A percentile compares a stretch with the other conserved stretches of the same genome.
phyloP scores from a whole-genome alignment of 1,140 invertebrate species.

The Pseudachorutes palmiensis region DNA sequence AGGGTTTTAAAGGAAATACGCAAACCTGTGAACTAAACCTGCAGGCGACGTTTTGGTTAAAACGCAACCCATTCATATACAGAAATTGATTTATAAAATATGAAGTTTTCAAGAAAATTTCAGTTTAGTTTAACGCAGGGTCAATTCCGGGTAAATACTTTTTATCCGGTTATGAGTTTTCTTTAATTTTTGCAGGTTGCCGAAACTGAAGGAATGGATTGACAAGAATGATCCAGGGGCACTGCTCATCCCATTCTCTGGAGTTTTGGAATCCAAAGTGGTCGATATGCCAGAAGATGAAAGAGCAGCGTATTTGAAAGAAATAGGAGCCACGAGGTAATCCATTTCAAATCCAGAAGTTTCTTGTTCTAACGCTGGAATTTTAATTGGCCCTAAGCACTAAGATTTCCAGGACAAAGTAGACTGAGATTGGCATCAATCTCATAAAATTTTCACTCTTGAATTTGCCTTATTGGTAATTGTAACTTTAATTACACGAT shows the following conservation, averaged over 20 bases:
- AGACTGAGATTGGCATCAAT: not conserved
- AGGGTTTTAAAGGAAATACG: too few species aligned
- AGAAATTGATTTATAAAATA: too few species aligned
- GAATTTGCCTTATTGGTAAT: conserved; percentile 1
- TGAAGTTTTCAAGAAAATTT: too few species aligned
- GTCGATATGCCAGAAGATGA: conserved; percentile 77
- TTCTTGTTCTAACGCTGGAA: not conserved
- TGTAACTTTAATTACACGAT: conserved; percentile 12
- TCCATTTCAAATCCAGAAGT: not conserved
- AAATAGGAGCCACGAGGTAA: conserved; percentile 69
- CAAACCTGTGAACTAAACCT: too few species aligned
- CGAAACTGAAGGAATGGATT: conserved; percentile 98
- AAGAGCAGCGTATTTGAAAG: conserved; percentile 65
- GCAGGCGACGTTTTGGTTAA: too few species aligned
- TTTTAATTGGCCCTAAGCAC: not conserved
- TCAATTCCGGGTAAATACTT: too few species aligned
- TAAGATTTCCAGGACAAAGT: not conserved
- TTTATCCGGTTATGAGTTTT: too few species aligned
- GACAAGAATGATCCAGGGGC: conserved; percentile 94
- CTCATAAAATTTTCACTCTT: not conserved
- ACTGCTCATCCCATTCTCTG: conserved; percentile 89
- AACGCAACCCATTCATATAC: too few species aligned
- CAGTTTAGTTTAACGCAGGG: too few species aligned
- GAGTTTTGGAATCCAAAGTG: conserved; percentile 77
- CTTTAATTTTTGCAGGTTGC: conserved; percentile 60